phyloP scores from a whole-genome alignment of 64 coral and sea anemone genomes.

The Anthopleura sola region DNA sequence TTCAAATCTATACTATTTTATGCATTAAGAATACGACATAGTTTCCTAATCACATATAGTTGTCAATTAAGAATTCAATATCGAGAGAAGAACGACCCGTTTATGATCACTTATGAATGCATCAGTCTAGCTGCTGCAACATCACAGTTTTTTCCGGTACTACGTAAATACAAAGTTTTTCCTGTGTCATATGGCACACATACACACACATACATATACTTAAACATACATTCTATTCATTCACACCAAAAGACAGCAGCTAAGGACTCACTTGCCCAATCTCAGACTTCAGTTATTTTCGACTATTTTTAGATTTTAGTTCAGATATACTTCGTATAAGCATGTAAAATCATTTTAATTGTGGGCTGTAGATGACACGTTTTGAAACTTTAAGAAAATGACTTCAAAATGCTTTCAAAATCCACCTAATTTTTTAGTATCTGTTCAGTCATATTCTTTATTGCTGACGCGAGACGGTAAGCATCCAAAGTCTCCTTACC shows the following conservation, averaged over 20 bases:
- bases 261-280: too few species aligned
- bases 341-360: not conserved
- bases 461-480: not conserved
- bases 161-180: not conserved
- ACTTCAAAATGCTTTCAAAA: not conserved
- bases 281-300: not conserved
- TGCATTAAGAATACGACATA: too few species aligned
- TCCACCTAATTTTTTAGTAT: not conserved
- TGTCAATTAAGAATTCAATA: not conserved
- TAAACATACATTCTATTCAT: too few species aligned
- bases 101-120: not conserved
- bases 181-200: not conserved
- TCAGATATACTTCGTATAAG: not conserved
- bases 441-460: not conserved
- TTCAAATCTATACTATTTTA: not conserved
- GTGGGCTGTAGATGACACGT: not conserved
- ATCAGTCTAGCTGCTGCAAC: not conserved
- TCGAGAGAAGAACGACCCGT: not conserved
- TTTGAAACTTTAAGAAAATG: not conserved
- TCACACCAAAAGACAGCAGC: not conserved
- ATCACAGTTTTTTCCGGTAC: not conserved
- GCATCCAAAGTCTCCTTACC: not conserved
- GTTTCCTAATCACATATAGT: not conserved
- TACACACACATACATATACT: not conserved
- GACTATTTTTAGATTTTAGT: not conserved